Evolutionary conservation across 2,113 vertebrate species (phyloP).

Genomic region (Pelecanoides urinatrix): DNA sequence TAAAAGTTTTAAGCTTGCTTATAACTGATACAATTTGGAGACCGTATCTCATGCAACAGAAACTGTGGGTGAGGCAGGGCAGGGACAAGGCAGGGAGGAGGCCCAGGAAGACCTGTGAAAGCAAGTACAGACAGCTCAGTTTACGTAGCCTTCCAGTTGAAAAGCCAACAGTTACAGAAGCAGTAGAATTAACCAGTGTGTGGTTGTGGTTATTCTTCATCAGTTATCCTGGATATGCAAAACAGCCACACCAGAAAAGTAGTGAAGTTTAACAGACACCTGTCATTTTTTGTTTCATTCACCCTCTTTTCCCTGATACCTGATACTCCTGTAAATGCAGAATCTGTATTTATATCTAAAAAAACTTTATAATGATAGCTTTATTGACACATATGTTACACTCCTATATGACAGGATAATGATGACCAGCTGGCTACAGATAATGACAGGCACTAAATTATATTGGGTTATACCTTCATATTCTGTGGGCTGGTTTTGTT

Average conservation of each 20-base stretch:
- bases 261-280: neutral
- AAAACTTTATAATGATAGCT: neutral
- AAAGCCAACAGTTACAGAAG: neutral
- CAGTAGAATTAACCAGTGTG: neutral
- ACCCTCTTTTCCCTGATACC: neutral
- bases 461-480: neutral
- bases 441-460: conserved; percentile 2
- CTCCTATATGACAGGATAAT: neutral
- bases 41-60: neutral
- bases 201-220: neutral
- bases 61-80: neutral
- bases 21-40: neutral
- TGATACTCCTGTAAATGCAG: neutral
- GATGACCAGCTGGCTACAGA: neutral
- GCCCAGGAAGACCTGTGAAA: neutral
- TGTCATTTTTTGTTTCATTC: neutral
- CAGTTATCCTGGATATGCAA: neutral
- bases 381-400: neutral
- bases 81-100: neutral
- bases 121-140: neutral
- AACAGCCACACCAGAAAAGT: neutral
- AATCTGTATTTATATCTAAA: neutral
- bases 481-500: neutral
- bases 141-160: neutral
- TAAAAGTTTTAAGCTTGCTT: neutral